A percentile compares a stretch with the other conserved stretches of the same genome.
Evolutionary conservation across 2,888 invertebrate species (phyloP).

Genomic region (Megaustenia siamemsis): DNA sequence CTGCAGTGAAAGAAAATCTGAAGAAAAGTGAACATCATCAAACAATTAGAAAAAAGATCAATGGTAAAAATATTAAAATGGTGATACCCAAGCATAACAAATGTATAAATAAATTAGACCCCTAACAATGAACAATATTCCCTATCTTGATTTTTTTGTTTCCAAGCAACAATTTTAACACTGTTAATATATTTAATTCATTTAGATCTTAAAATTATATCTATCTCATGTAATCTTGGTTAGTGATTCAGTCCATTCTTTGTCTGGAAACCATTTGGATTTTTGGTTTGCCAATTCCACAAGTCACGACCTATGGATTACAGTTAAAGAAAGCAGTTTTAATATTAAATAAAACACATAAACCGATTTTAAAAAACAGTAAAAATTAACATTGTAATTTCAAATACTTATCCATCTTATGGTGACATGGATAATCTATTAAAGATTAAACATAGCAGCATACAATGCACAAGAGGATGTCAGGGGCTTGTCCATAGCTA

Average conservation of each 20-base stretch:
- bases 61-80: no score
- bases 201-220: no score
- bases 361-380: not conserved
- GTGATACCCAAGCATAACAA: not conserved
- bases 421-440: no score
- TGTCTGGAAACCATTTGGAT: constrained; percentile 86
- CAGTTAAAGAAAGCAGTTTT: no score
- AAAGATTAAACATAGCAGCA: no score
- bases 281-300: constrained; percentile 96
- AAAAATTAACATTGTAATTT: not conserved
- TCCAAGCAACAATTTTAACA: not conserved
- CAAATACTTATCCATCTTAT: not conserved
- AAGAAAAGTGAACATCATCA: no score
- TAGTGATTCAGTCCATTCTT: constrained; percentile 36
- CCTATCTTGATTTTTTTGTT: not conserved
- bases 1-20: no score
- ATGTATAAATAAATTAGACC: not conserved
- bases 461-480: no score
- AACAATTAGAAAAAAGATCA: no score
- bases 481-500: no score
- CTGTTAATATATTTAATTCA: no score
- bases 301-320: constrained; percentile 87
- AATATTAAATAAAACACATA: no score
- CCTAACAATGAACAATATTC: not conserved
- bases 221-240: not conserved